Evolutionary conservation across 1,140 invertebrate species (phyloP).

Genomic region (Platorchestia sp.): DNA sequence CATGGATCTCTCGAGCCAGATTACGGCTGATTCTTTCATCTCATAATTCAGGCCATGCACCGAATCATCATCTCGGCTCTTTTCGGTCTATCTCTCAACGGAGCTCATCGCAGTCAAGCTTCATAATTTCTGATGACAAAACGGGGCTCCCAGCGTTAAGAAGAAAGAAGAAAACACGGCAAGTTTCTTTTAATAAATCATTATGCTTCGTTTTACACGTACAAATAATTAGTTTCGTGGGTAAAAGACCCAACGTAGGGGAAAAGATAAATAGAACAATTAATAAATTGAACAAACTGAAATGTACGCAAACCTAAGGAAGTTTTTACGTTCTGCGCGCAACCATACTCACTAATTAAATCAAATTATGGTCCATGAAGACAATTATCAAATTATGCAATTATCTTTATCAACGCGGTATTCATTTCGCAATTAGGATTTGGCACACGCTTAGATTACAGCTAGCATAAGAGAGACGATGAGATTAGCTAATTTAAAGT

Average conservation of each 20-base stretch:
- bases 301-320: neutral
- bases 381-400: neutral
- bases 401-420: neutral
- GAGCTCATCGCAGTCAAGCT: neutral
- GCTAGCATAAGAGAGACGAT: neutral
- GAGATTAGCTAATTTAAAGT: neutral
- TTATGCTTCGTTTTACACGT: neutral
- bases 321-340: neutral
- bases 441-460: neutral
- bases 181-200: neutral
- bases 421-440: neutral
- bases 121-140: neutral
- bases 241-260: too few species aligned
- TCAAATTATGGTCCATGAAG: neutral
- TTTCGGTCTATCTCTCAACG: neutral
- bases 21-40: slow-evolving; percentile 40
- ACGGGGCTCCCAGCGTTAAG: neutral
- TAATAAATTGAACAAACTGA: neutral
- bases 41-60: slow-evolving; percentile 4
- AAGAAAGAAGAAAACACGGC: neutral
- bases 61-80: neutral
- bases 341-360: neutral
- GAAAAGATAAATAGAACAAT: neutral
- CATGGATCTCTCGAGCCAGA: slow-evolving; percentile 3
- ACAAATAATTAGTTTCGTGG: too few species aligned